Base-by-base conservation (phyloP, 1,140 invertebrate species). In the Brachionus rotundiformis region DNA sequence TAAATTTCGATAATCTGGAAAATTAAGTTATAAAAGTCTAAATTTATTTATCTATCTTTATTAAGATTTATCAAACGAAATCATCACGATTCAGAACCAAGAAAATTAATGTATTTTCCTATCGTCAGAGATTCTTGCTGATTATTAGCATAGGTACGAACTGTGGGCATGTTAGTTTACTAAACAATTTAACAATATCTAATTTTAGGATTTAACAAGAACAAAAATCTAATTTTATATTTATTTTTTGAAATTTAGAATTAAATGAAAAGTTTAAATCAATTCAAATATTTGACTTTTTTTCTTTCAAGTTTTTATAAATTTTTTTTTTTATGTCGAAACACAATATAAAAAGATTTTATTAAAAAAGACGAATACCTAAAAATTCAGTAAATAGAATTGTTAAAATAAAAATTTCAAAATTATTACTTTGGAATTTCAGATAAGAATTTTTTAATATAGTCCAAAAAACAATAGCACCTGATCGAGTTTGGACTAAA, bases 321-420 rank as follows among this genome's bases (percentile, higher is more conserved):
- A 27, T 29, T 4, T 63, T 27, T 31, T 10, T n/a, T n/a, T n/a
- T n/a, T n/a, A n/a, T n/a, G n/a, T n/a, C 63, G 33, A 68, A n/a
- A 68, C 36, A 68, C 31, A 68, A 39, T 68, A 68, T 68, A 68
- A 68, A 29, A 63, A 68, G 16, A 33, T 68, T 36, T 68, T 68
- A 68, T 36, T 68, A 68, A 68, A n/a, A 68, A 68, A 29, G 31
- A 68, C 29, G 63, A 68, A 68, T 36, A 16, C 63, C 16, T 10
- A 68, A 68, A 68, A 68, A 36, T 36, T 31, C 31, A 36, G 63
- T 68, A 68, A 68, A 68, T 68, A 68, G n/a, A 68, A 68, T 29
- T 63, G 29, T 16, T 2, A 33, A 33, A 36, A 68, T 33, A n/a
- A n/a, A n/a, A 33, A 19, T 68, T 68, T 68, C n/a, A n/a, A 33